phyloP scores from a whole-genome alignment of 2,797 vertebrate species.

The Picus viridis region DNA sequence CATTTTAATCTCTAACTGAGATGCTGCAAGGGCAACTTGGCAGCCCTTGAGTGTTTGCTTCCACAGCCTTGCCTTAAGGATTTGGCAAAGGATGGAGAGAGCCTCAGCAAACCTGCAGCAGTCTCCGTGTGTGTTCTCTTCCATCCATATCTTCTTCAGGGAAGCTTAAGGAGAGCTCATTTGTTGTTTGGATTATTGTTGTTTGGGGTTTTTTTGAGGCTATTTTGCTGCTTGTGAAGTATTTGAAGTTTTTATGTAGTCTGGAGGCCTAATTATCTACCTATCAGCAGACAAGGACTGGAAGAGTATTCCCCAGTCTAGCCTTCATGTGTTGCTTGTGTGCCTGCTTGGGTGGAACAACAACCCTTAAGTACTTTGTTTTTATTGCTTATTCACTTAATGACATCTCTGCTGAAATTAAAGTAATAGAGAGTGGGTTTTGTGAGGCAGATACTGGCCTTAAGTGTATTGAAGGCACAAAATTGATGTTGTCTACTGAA shows the following conservation, averaged over 20 bases:
- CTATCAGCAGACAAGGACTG: not conserved
- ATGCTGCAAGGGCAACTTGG: not conserved
- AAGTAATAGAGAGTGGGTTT: not conserved
- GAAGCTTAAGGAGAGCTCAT: not conserved
- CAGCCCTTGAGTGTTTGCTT: not conserved
- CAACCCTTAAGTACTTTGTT: slow-evolving; percentile 1
- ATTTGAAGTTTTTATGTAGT: not conserved
- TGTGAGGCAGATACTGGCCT: not conserved
- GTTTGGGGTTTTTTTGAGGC: not conserved
- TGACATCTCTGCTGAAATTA: not conserved
- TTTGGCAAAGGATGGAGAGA: rapidly evolving
- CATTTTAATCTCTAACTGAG: not conserved
- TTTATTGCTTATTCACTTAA: slow-evolving; percentile 24
- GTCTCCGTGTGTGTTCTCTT: rapidly evolving
- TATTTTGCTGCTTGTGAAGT: not conserved
- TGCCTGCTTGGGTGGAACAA: not conserved
- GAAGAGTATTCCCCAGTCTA: not conserved
- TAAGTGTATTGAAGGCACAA: not conserved
- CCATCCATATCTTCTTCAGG: not conserved
- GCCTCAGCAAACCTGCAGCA: not conserved
- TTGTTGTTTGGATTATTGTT: not conserved
- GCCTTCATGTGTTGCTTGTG: not conserved
- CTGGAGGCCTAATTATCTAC: not conserved
- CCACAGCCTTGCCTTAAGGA: not conserved
- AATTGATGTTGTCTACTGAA: not conserved